Evolutionary conservation across 2,888 invertebrate genomes (phyloP), one percentile per base, ranked within the genome.

Genomic region (Polylopha cassiicola): DNA sequence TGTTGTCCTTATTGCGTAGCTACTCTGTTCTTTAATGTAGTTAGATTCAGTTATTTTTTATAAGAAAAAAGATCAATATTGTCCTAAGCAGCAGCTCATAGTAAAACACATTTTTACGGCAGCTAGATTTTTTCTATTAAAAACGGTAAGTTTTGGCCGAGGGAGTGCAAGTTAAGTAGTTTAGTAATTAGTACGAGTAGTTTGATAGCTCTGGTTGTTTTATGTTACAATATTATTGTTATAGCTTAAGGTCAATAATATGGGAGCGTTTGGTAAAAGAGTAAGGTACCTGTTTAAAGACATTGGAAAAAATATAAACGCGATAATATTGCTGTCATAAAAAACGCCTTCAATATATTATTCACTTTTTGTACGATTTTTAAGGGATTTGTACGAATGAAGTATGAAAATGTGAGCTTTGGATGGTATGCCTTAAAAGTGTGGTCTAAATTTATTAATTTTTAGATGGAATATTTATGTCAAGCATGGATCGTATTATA

Each of bases 101-200:
- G 39, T 26, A 14, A 7, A 10, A 32, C 7, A 24, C 15, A 18
- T 30, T 17, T 2, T 24, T 5, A 24, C 23, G 23, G 33, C 33
- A 36, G 21, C 34, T 9, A 9, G 13, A 22, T 34, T 17, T 10
- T 14, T 7, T 15, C 22, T 13, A 38, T 24, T 43, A 24, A 16
- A 29, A 20, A 37, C 36, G 47, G 43, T 39, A 33, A 36, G 21
- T 46, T 53, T 53, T 51, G 60, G 64, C 63, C 63, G 60, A 58
- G 46, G 48, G 50, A 58, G 62, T 65, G 65, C 65, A 64, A 64
- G 58, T 47, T 44, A 32, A 13, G 26, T 42, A 24, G 28, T 16
- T 9, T 28, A 29, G 14, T 20, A 39, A 38, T 26, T 32, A 30
- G 11, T 18, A 18, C 32, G 32, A 28, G 30, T 21, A 34, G 8